Evolutionary conservation across 1,140 invertebrate species (phyloP), one percentile per base, ranked within the genome.

Genomic region (Aphidius ervi): DNA sequence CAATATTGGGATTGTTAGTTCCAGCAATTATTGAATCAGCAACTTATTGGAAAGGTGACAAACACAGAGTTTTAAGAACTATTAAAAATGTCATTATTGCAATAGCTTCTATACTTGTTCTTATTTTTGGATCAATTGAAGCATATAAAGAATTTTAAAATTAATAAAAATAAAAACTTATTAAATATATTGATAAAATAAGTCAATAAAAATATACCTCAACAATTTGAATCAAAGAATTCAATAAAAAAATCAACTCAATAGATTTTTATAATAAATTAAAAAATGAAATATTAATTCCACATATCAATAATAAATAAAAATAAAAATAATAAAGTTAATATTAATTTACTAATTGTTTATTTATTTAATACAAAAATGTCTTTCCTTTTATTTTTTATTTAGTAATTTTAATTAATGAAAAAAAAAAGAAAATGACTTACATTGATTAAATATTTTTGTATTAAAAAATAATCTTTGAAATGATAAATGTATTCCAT

Each of bases 1-100:
- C 93, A n/a, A 88, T 96, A 65, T 84, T 98, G 9, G 95, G 95
- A 20, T 84, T 99, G 4, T 87, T 98, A 20, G 87, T 95, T 61
- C 97, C 97, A 6, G 90, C 93, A 0, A 78, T 94, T 46, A 90
- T 98, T 41, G 93, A 97, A 78, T 83, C 92, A 5, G 80, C 94
- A 10, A 89, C 87, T 0, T 90, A 84, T 67, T 91, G 88, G 88
- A 86, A 91, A 23, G 82, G 84, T 56, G 89, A 89, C 9, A 89
- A 76, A 5, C 82, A 70, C 55, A 85, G 90, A 31, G 4, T 31
- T 56, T 91, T 86, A 85, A 83, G 90, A n/a, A 78, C 89, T 4
- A 82, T 86, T 76, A 93, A 94, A 71, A 91, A 94, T 73, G 61
- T 89, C n/a, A 58, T 88, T 7, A 85, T 96, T 31, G 71, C 84